Evolutionary conservation across 2,888 invertebrate genomes (phyloP), one percentile per base, ranked within the genome.

Genomic region (Steinernema scapterisci): DNA sequence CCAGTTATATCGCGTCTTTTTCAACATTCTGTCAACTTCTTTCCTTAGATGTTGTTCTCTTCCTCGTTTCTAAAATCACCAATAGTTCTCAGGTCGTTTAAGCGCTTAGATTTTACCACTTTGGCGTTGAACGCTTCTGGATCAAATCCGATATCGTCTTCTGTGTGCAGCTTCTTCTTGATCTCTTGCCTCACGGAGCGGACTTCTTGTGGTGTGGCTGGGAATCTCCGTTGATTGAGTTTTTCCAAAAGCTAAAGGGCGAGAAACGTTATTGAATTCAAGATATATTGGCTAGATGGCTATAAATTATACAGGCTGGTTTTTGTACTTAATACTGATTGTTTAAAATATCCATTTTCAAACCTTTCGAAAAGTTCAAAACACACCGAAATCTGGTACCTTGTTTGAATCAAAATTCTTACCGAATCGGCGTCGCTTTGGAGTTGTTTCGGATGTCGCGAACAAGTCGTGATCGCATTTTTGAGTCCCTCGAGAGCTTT

Each of bases 401-500:
- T n/a, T n/a, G n/a, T n/a, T n/a, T 71, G 11, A 2, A 16, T 11
- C 25, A 73, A 7, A 6, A 3, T 3, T 2, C 70, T 44, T 25
- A 79, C 81, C 71, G 56, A 79, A 78, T 86, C 86, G 1, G 86
- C 85, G 51, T 86, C 85, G 71, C 81, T 74, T 75, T 86, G 86
- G n/a, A 86, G 72, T 74, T 82, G 82, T 72, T 83, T 84, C 25
- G 83, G 82, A 1, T 79, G 73, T 5, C 77, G 72, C 23, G 78
- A 78, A 73, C 80, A 81, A 13, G 76, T 74, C 6, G 73, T 48
- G 0, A 82, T 6, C 11, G 74, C 79, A 7, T 51, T 44, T 23
- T 45, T 71, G 21, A 80, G 63, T 1, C 81, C 82, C 27, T 76
- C 80, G n/a, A 78, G 44, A 11, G 81, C 82, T 25, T 79, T 71